Percentiles rank a stretch among this genome's conserved stretches.
Conservation (phyloP, 2,113 vertebrate species). For the Scomber scombrus region DNA sequence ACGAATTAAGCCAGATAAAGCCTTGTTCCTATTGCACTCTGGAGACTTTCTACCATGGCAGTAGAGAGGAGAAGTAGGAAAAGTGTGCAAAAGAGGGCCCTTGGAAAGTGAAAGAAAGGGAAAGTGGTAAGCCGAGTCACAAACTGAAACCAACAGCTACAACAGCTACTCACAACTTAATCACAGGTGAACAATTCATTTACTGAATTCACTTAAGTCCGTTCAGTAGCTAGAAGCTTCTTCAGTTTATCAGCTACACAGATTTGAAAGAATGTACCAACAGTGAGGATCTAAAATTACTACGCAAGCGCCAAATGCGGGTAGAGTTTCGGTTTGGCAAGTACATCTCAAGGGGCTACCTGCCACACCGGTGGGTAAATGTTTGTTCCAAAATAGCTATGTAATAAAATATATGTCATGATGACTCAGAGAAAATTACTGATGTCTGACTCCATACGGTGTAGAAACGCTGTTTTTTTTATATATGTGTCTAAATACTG, state of each 20-base stretch:
- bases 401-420: no score
- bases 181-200: neutral
- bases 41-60: slow-evolving; percentile 52
- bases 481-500: no score
- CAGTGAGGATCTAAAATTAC: neutral
- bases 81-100: slow-evolving; percentile 21
- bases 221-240: neutral
- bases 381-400: no score
- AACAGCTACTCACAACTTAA: slow-evolving; percentile 12
- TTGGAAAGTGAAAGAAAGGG: slow-evolving; percentile 28
- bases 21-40: slow-evolving; percentile 64
- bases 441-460: no score
- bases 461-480: no score
- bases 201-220: neutral
- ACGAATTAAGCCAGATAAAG: slow-evolving; percentile 75
- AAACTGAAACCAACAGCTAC: slow-evolving; percentile 16
- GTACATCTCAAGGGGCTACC: no score
- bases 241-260: slow-evolving; percentile 8
- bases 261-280: slow-evolving; percentile 22
- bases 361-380: no score
- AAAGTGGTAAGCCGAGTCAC: slow-evolving; percentile 32
- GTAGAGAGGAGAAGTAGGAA: slow-evolving; percentile 22
- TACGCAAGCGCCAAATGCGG: no score
- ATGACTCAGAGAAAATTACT: no score
- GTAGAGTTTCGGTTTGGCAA: no score